A percentile compares a stretch with the other conserved stretches of the same genome.
Evolutionary conservation across 1,140 invertebrate genomes (phyloP).

Genomic region (Coenobita brevimanus): DNA sequence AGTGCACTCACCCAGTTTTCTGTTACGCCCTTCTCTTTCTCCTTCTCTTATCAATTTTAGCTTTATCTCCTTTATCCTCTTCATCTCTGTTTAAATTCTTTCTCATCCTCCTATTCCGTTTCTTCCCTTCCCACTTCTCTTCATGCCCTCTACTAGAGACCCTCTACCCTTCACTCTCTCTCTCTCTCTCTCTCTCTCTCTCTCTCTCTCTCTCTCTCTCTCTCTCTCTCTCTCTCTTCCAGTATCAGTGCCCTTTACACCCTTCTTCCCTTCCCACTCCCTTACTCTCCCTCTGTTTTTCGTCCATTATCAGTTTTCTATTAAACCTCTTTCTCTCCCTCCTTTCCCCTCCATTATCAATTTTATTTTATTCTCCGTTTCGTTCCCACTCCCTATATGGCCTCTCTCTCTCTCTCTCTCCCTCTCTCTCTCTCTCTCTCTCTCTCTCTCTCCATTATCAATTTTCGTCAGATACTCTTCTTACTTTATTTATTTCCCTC

Average conservation of each 20-base stretch:
- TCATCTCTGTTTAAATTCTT: too few relatives aligned
- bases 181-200: background rate
- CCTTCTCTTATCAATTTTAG: too few relatives aligned
- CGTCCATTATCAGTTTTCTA: too few relatives aligned
- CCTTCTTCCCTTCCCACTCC: too few relatives aligned
- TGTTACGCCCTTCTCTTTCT: too few relatives aligned
- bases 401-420: too few relatives aligned
- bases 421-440: background rate
- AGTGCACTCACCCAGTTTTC: too few relatives aligned
- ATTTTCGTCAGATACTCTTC: background rate
- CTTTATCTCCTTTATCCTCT: too few relatives aligned
- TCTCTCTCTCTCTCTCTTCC: background rate
- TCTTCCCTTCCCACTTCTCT: too few relatives aligned
- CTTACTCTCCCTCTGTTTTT: too few relatives aligned
- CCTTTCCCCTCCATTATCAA: background rate
- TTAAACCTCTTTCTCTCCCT: background rate
- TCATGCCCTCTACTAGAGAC: too few relatives aligned
- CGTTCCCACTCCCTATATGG: background rate
- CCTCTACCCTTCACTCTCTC: slow-evolving; percentile 17
- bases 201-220: background rate
- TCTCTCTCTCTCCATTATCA: background rate
- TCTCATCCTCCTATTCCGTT: too few relatives aligned
- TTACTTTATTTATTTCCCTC: background rate
- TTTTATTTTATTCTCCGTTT: background rate
- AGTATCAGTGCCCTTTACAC: background rate